Conservation (phyloP, 2,113 vertebrate species). For the Abramis brama region DNA sequence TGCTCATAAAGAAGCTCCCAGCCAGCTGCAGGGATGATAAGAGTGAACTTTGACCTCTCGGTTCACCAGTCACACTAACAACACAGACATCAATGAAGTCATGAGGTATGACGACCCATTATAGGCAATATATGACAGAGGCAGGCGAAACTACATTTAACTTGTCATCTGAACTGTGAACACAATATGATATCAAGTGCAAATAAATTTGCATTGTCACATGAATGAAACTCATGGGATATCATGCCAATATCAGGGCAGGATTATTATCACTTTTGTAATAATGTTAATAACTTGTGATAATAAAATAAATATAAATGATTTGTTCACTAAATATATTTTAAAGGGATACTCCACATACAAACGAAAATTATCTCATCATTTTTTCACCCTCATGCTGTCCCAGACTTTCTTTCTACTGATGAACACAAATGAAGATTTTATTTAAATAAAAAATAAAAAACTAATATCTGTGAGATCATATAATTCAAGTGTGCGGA, state of each 20-base stretch:
- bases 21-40: slow-evolving; percentile 54
- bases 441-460: background rate
- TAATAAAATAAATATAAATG: background rate
- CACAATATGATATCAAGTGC: slow-evolving; percentile 28
- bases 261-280: background rate
- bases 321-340: background rate
- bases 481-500: background rate
- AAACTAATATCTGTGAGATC: background rate
- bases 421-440: background rate
- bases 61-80: slow-evolving; percentile 41
- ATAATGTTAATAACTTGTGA: background rate
- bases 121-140: slow-evolving; percentile 8
- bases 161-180: slow-evolving; percentile 36
- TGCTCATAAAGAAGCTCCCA: slow-evolving; percentile 50
- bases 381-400: background rate
- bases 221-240: slow-evolving; percentile 3
- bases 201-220: slow-evolving; percentile 33
- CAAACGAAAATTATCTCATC: background rate
- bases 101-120: slow-evolving; percentile 15
- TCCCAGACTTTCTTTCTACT: background rate
- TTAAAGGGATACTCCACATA: background rate
- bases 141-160: slow-evolving; percentile 23
- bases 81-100: slow-evolving; percentile 29
- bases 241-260: background rate
- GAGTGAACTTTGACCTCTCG: slow-evolving; percentile 51